A percentile compares a stretch with the other conserved stretches of the same genome.
These are phyloP conservation scores for Acanthosepion esculentum DNA, from an alignment of 2,888 invertebrate species.

Conservation along the genomic window DNA sequence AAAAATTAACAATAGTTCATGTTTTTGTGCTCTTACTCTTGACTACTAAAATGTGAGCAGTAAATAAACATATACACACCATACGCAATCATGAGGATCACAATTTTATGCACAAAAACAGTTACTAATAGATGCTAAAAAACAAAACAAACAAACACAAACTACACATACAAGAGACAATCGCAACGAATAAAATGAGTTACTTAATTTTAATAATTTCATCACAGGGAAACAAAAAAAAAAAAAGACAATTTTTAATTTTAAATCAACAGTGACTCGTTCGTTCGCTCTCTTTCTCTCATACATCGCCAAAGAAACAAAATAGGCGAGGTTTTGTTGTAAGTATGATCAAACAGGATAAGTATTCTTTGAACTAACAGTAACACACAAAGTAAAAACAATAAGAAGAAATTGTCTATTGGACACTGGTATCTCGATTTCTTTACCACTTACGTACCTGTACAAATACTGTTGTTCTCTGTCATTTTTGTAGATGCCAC, in stretches of 20 bases:
- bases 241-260: not conserved
- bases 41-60: not conserved
- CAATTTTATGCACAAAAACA: not conserved
- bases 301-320: not conserved
- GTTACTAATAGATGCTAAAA: not conserved
- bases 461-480: not conserved
- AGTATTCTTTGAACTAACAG: not conserved
- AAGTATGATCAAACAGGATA: not conserved
- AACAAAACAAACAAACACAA: not conserved
- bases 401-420: not conserved
- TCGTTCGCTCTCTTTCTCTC: not conserved
- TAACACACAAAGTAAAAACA: not conserved
- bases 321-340: not conserved
- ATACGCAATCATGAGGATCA: not conserved
- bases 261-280: not conserved
- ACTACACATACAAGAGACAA: not conserved
- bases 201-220: not conserved
- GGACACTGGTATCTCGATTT: not conserved
- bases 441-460: constrained; percentile 23
- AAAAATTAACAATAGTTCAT: not conserved
- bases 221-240: not conserved
- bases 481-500: constrained; percentile 33
- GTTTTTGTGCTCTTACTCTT: too few species aligned
- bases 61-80: not conserved
- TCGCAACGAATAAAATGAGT: not conserved